Evolutionary conservation across 2,113 vertebrate genomes (phyloP).

Genomic region (Gadus chalcogrammus): DNA sequence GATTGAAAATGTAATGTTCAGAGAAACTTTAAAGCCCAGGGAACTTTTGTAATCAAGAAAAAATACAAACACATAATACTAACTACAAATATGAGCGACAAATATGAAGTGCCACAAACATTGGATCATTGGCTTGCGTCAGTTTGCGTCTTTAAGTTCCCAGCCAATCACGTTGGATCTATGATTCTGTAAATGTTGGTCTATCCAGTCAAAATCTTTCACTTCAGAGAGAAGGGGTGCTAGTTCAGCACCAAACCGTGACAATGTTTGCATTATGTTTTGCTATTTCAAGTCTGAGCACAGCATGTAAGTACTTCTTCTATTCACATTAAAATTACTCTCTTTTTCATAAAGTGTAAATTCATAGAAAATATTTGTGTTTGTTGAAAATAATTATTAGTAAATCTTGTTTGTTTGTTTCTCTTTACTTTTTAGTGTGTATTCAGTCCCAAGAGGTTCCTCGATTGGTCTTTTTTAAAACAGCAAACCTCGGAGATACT

Average conservation of each 20-base stretch:
- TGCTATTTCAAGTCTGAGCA: constrained; percentile 33
- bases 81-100: too few relatives aligned
- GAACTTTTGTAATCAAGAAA: too few relatives aligned
- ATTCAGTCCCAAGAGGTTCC: not conserved
- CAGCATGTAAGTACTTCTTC: constrained; percentile 29
- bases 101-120: too few relatives aligned
- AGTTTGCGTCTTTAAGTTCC: constrained; percentile 2
- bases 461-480: constrained; percentile 16
- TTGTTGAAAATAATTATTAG: too few relatives aligned
- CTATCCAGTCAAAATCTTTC: constrained; percentile 18
- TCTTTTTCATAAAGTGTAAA: too few relatives aligned
- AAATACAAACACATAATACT: too few relatives aligned
- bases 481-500: constrained; percentile 20
- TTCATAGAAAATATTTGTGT: too few relatives aligned
- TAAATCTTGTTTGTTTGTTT: constrained; percentile 2
- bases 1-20: too few relatives aligned
- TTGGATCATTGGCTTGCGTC: too few relatives aligned
- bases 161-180: constrained; percentile 43
- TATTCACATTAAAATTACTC: not conserved
- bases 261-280: constrained; percentile 13
- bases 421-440: constrained; percentile 18
- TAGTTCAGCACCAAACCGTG: constrained; percentile 19
- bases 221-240: constrained; percentile 6
- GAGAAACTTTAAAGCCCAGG: too few relatives aligned
- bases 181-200: not conserved